A percentile compares a stretch with the other conserved stretches of the same genome.
Evolutionary conservation across 2,888 invertebrate genomes (phyloP).

Genomic region (Campoletis raptor): DNA sequence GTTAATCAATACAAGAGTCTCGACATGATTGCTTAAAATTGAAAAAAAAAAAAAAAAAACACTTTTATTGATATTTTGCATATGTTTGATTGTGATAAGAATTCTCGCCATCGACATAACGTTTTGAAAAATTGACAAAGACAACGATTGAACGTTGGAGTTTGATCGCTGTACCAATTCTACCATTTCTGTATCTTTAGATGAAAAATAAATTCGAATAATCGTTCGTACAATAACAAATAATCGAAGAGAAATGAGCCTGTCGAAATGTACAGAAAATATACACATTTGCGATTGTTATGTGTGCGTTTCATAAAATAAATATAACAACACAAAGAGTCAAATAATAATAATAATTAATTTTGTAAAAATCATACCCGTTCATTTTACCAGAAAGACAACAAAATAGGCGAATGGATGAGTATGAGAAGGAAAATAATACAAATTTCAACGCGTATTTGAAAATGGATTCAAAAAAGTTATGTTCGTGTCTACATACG

Average conservation of each 20-base stretch:
- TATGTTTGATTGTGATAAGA: not conserved
- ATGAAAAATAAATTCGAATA: conserved; percentile 28
- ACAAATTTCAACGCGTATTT: not conserved
- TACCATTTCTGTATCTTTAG: conserved; percentile 25
- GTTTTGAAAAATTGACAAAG: not conserved
- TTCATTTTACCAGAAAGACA: no score
- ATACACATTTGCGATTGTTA: not conserved
- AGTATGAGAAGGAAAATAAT: not conserved
- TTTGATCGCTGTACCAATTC: conserved; percentile 50
- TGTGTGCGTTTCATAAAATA: not conserved
- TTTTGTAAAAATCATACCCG: no score
- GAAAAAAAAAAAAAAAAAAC: no score
- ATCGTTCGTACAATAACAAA: not conserved
- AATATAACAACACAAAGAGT: no score
- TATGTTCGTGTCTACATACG: not conserved
- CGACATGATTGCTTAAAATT: not conserved
- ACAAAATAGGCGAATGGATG: no score
- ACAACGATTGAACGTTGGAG: conserved; percentile 54
- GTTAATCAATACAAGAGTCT: not conserved
- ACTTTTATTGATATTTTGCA: not conserved
- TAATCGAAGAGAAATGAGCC: not conserved
- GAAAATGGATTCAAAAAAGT: not conserved
- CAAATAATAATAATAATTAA: no score
- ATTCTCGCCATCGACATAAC: not conserved
- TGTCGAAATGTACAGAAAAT: not conserved